phyloP scores from a whole-genome alignment of 2,888 invertebrate species.

The Xestia xanthographa region DNA sequence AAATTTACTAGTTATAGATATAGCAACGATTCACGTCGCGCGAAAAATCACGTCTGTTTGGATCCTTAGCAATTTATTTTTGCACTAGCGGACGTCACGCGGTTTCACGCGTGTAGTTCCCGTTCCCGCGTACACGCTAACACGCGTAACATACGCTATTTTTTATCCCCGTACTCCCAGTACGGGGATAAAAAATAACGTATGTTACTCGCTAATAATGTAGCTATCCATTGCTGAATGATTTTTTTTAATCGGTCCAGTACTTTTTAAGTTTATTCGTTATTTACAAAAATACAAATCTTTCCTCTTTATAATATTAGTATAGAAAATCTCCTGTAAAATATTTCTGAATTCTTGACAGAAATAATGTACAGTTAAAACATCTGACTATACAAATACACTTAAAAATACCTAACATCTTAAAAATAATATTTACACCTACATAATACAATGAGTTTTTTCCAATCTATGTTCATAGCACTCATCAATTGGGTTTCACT shows the following conservation, averaged over 20 bases:
- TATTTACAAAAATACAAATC: too few species aligned
- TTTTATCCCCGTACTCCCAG: too few species aligned
- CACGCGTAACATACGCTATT: too few species aligned
- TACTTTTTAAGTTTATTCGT: too few species aligned
- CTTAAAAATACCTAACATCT: slow-evolving; percentile 85
- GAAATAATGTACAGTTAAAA: background rate
- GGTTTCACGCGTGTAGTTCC: too few species aligned
- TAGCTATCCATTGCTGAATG: too few species aligned
- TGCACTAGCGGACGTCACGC: too few species aligned
- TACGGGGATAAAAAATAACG: too few species aligned
- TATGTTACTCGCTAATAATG: too few species aligned
- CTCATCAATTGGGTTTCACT: slow-evolving; percentile 81
- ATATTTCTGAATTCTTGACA: background rate
- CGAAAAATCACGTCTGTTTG: background rate
- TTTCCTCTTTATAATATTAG: too few species aligned
- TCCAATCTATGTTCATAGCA: slow-evolving; percentile 56
- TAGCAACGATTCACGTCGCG: background rate
- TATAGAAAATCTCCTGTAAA: background rate
- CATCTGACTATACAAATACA: slow-evolving; percentile 37
- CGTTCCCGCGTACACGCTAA: too few species aligned
- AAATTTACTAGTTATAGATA: background rate
- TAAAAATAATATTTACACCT: slow-evolving; percentile 84
- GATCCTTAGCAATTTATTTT: background rate
- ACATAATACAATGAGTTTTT: slow-evolving; percentile 74
- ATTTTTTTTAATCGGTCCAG: too few species aligned